A percentile compares a stretch with the other conserved stretches of the same genome.
Conservation (phyloP, 2,113 vertebrate genomes). For the Nesoenas mayeri region DNA sequence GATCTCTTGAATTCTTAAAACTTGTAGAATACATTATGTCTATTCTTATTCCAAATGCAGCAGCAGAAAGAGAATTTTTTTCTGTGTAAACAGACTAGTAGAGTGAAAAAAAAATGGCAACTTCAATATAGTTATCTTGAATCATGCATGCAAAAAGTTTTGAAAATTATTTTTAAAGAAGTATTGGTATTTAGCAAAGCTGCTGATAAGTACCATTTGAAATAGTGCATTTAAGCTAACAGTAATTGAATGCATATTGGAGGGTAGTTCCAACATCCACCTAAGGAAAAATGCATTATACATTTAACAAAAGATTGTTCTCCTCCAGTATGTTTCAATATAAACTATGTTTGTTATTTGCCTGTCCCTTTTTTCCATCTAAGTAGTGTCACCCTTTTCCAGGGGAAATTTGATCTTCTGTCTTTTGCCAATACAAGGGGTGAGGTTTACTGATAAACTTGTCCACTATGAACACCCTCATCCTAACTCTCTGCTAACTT, state of each 20-base stretch:
- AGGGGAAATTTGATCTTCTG: neutral
- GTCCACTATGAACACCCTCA: neutral
- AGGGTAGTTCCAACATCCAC: neutral
- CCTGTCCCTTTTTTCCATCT: neutral
- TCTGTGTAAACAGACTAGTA: neutral
- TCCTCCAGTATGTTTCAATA: neutral
- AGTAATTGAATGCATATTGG: neutral
- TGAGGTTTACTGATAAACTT: neutral
- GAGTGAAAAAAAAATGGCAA: neutral
- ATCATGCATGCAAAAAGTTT: neutral
- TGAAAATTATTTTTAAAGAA: neutral
- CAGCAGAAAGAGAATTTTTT: neutral
- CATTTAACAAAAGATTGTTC: neutral
- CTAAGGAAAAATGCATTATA: neutral
- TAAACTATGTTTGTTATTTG: neutral
- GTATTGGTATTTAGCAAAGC: neutral
- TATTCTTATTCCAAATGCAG: neutral
- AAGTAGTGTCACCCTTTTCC: neutral
- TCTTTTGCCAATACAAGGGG: neutral
- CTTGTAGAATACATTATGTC: rapidly evolving
- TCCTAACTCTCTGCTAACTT: neutral
- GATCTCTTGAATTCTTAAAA: neutral
- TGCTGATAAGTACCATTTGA: neutral
- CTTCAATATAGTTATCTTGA: neutral
- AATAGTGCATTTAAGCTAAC: neutral